Base-by-base conservation (phyloP, 2,888 invertebrate genomes). In the Seira musarum region DNA sequence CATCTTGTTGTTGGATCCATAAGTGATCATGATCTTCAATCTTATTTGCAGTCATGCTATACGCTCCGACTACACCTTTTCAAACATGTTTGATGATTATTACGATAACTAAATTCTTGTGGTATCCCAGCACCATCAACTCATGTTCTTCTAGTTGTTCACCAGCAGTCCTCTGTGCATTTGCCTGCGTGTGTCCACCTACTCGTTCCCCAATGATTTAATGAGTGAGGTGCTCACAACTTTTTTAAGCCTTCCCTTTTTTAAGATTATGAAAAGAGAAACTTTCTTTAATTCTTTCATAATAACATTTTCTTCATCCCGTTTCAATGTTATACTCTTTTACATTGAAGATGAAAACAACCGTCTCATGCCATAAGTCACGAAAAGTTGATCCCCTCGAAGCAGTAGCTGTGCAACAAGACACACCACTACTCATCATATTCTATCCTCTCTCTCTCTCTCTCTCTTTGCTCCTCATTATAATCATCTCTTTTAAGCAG, bases 361-460 rank as follows among this genome's bases (percentile, higher is more conserved):
- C 68, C 71, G 40, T 79, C 66, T 65, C 63, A 66, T 72, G 78
- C 79, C 83, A 81, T 83, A 83, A 81, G 83, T 81, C 83, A 83
- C 83, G 79, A 81, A 83, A 77, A 83, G 68, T 75, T 82, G 82
- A 80, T 82, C 80, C 76, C 70, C 81, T 81, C 71, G 61, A 68
- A 75, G 80, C 80, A 74, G 73, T 80, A 68, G 73, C 79, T 63
- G 63, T 13, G 63, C 66, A 67, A 49, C 21, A 17, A 67, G 24
- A 25, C 53, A 73, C 49, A 70, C 68, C 63, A 76, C 24, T 61
- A 61, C 64, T 40, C 40, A 40, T 40, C 40, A 40, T 40, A n/a
- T n/a, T 40, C 40, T 40, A 40, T n/a, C n/a, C 63, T 46, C 69
- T 76, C 76, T 63, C 53, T 60, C 17, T 64, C 35, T 13, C 19